phyloP scores from a whole-genome alignment of 2,888 invertebrate species.

The Eumerus sabulonum region DNA sequence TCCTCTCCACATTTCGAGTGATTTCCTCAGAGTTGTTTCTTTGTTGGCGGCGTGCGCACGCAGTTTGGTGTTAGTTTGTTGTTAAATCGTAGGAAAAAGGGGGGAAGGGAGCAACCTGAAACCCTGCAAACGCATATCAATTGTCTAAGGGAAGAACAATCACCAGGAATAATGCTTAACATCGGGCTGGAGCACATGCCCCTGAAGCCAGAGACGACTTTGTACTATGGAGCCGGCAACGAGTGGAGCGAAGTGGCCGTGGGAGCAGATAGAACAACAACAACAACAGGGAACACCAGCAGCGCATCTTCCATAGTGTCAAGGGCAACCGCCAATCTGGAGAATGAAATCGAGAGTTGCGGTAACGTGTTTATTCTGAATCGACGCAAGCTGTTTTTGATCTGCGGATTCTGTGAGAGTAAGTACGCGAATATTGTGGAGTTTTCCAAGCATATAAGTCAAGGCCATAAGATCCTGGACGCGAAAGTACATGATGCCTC shows the following conservation, averaged over 20 bases:
- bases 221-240: constrained; percentile 26
- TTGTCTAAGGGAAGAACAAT: neutral
- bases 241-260: constrained; percentile 15
- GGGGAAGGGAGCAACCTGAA: neutral
- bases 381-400: constrained; percentile 72
- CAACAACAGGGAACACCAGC: constrained; percentile 30
- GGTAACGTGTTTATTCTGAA: constrained; percentile 72
- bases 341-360: constrained; percentile 71
- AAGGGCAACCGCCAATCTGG: constrained; percentile 32
- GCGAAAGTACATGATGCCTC: constrained; percentile 20
- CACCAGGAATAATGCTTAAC: constrained; percentile 72
- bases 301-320: constrained; percentile 43
- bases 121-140: constrained; percentile 2
- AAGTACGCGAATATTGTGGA: constrained; percentile 71
- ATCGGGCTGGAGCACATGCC: constrained; percentile 73
- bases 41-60: constrained; percentile 67
- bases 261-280: constrained; percentile 18
- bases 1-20: constrained; percentile 11
- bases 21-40: constrained; percentile 45
- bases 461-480: constrained; percentile 70
- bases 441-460: constrained; percentile 72
- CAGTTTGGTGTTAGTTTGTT: constrained; percentile 51
- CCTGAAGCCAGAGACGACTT: constrained; percentile 70
- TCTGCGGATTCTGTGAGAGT: constrained; percentile 72
- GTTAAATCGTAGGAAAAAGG: constrained; percentile 2